Evolutionary conservation across 2,888 invertebrate species (phyloP), one percentile per base, ranked within the genome.

Genomic region (Thyatira batis): DNA sequence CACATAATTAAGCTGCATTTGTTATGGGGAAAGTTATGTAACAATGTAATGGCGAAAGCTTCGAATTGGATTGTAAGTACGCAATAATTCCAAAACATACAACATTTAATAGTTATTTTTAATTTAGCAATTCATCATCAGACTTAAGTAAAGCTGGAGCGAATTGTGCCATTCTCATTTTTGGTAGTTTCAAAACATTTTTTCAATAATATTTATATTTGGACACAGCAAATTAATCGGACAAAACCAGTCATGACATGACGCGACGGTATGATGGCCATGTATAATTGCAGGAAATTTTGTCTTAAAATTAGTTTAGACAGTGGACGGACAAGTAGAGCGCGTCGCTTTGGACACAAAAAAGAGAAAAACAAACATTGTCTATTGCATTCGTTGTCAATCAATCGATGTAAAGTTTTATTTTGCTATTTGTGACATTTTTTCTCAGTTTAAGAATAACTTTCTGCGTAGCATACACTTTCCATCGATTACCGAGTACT

Each of bases 381-480:
- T 65, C 70, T 69, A 67, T 80, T 79, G 75, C 79, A 76, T 65
- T 68, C 62, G 67, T 70, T 71, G 69, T 73, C 77, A 72, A 75
- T 72, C 67, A 69, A 72, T 66, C 73, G 71, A 68, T 60, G 66
- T 71, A 65, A 62, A 69, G 56, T 65, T 70, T 78, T 67, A 66
- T 75, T 79, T 71, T 69, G 61, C 65, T 67, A 57, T 69, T 72
- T 76, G 73, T 73, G 57, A 52, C 53, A 65, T 67, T 74, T 73
- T 75, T 79, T 76, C 74, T 74, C 66, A 53, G 57, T 58, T 57
- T 60, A 66, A 59, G 8, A 57, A 63, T 61, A 71, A 80, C 77
- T 79, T 77, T 79, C 76, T 74, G 73, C 57, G 53, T 68, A 63
- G 70, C 67, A 73, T 75, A 76, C 73, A 81, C 82, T 82, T 84